Base-by-base conservation (phyloP, 2,113 vertebrate species). In the Dendrocopos noguchii region DNA sequence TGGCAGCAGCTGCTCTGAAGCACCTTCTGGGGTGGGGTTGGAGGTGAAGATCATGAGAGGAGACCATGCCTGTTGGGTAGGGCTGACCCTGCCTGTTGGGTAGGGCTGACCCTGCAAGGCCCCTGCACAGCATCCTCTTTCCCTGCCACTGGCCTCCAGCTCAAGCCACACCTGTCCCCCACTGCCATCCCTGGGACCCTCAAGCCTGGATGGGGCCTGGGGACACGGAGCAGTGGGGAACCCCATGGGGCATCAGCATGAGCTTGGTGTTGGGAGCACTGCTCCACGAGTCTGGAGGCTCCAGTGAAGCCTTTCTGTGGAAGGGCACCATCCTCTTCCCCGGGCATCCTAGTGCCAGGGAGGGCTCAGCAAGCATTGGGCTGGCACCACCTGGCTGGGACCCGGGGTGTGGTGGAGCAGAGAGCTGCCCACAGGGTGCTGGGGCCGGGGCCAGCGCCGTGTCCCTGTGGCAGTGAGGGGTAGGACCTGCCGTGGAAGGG, bases 401-500 rank as follows among this genome's bases (percentile, higher is more conserved):
- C 14, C 15, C 34, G 33, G 39, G 10, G 10, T 9, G 33, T 4
- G 5, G 21, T 1, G 5, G 2, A 59, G 83, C 44, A 46, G 66
- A 22, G 71, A 2, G 0, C 31, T 75, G 75, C 25, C 55, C 1
- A 0, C 1, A 2, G 50, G 36, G 14, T 6, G 11, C 55, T 2
- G 2, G 3, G 24, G 14, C n/a, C 44, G 71, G 42, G 65, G 66
- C 10, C 2, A 6, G 27, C 1, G 1, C 44, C 2, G 1, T 3
- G 1, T 46, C 34, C 44, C 36, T 3, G 0, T 10, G 72, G 12
- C 0, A 0, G 61, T 11, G 15, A 16, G 3, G 12, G 50, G 34
- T 9, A 33, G 67, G 15, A 15, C 34, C 21, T 7, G 8, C 65
- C 13, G 27, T 1, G 1, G 28, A 24, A 28, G 3, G n/a, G 52